Evolutionary conservation across 2,797 vertebrate genomes (phyloP), one percentile per base, ranked within the genome.

Genomic region (Craterocephalus amniculus): DNA sequence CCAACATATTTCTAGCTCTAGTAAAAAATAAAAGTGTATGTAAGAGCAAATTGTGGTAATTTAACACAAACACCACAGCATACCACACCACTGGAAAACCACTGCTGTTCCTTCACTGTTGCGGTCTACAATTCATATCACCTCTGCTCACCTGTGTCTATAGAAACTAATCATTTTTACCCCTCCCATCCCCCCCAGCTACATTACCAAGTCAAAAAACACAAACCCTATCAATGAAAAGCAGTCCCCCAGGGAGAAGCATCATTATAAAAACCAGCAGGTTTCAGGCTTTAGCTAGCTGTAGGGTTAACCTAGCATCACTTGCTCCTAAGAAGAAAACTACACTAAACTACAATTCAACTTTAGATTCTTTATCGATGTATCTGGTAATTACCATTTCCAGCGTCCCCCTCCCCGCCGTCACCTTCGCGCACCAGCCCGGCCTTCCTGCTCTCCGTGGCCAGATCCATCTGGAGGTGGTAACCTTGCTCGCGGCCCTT

Each of bases 401-500:
- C 49, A 6, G 79, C 78, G 22, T 96, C 95, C 40, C 94, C 94
- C 13, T 81, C 88, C 48, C 6, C 92, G 1, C 91, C 92, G 4
- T 91, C 95, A 0, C 89, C 91, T 90, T 81, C 63, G 43, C 36
- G 79, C 6, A 58, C 63, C 0, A 4, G 26, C 0, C 68, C 81
- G 0, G 43, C 40, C 68, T 22, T 78, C 38, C 40, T 92, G 83
- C 88, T 38, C 70, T 84, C 89, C 16, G 73, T 55, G 63, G 26
- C 87, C 71, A 87, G 85, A 34, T 94, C 94, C 95, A 96, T 94
- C 73, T 97, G 94, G 12, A 95, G 94, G 81, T 95, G 95, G 63
- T 98, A 98, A 2, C 94, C 94, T 77, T 97, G 97, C 79, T 94
- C 83, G 56, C 94, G 91, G 45, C 95, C 97, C 18, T 86, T 77